Conservation (phyloP, 1,140 invertebrate genomes). For the Catajapyx aquilonaris region DNA sequence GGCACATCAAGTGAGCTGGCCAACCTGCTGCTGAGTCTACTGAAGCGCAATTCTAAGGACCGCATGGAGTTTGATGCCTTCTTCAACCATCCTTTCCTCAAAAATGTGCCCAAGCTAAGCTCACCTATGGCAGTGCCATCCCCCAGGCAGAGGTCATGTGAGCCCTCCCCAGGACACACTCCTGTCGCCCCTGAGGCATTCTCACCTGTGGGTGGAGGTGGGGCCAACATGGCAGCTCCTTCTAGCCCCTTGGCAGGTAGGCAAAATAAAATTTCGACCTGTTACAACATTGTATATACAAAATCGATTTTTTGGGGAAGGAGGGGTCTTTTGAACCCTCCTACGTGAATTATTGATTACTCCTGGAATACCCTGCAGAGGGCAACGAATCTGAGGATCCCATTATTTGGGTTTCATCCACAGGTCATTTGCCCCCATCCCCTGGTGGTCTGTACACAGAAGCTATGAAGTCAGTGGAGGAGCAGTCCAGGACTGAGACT, state of each 20-base stretch:
- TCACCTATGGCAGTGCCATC: slow-evolving; percentile 14
- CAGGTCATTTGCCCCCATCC: too few species aligned
- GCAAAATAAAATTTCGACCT: not conserved
- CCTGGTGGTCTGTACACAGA: too few species aligned
- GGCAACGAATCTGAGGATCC: too few species aligned
- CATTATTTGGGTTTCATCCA: too few species aligned
- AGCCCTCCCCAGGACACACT: slow-evolving; percentile 7
- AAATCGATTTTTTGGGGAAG: too few species aligned
- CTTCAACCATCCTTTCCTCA: slow-evolving; percentile 78
- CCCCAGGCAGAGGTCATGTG: slow-evolving; percentile 14
- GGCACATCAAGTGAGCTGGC: slow-evolving; percentile 76
- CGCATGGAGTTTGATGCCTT: slow-evolving; percentile 90
- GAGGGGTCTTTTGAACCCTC: too few species aligned
- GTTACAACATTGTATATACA: too few species aligned
- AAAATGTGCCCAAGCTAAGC: slow-evolving; percentile 28
- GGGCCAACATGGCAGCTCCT: not conserved
- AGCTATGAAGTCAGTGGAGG: too few species aligned
- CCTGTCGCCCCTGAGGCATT: too few species aligned
- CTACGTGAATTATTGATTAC: too few species aligned
- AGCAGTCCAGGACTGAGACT: too few species aligned
- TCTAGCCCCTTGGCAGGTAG: slow-evolving; percentile 1
- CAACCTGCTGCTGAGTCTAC: slow-evolving; percentile 61
- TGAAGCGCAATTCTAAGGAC: slow-evolving; percentile 83
- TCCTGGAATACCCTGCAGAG: too few species aligned
- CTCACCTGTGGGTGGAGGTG: not conserved